Evolutionary conservation across 1,140 invertebrate genomes (phyloP), one percentile per base, ranked within the genome.

Genomic region (Hesperophylax magnus): DNA sequence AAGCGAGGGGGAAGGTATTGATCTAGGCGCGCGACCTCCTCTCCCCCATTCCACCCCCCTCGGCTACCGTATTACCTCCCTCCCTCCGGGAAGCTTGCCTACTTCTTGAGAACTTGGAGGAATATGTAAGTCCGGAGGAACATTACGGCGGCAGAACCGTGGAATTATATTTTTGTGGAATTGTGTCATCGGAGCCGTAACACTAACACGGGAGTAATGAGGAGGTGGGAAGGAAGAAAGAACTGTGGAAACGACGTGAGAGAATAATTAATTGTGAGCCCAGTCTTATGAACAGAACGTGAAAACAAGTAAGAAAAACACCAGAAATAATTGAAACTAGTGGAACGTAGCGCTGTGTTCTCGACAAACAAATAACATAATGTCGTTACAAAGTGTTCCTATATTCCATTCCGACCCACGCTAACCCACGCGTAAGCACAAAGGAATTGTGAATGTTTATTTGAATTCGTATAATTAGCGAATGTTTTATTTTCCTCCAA

Each of bases 1-100:
- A 88, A 86, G 79, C 72, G 85, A 85, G 84, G 87, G 86, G 87
- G 86, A 85, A 86, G 86, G 88, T 89, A 90, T 90, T 90, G 89
- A 90, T 90, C 88, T 90, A 87, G 86, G 84, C 86, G 82, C 85
- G 83, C 83, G 77, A 72, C 84, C 78, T 63, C 77, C 77, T 39
- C 60, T 71, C 63, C 61, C 71, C 71, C 56, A 18, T n/a, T 47
- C 52, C 69, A 1, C 11, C 9, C 39, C 39, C 15, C 14, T 15
- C 67, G 15, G 34, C 18, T 18, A 8, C 67, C 34, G 63, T 31
- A 14, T 31, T 22, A n/a, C 39, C 18, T 17, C n/a, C 31, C 69
- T 9, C 65, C 20, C 3, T 3, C 71, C 18, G 22, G 71, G 52
- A 75, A 53, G 67, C 39, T 20, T n/a, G 47, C 18, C 22, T 34